Percentiles rank a stretch among this genome's conserved stretches.
These are phyloP conservation scores for Catharus ustulatus DNA, from an alignment of 2,797 vertebrate genomes.

Conservation along the genomic window DNA sequence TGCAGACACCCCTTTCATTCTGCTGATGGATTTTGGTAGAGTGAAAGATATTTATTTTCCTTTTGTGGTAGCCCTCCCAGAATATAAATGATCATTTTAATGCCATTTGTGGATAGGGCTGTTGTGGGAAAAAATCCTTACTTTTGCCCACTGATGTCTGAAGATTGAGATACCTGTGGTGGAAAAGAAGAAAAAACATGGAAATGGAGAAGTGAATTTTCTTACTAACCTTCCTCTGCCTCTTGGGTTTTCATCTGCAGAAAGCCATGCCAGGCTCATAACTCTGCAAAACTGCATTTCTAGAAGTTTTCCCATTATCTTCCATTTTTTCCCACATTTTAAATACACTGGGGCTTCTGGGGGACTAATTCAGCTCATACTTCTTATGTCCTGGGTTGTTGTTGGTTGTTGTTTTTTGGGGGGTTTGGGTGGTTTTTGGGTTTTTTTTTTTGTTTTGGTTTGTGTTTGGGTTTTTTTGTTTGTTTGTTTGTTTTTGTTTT, in stretches of 20 bases:
- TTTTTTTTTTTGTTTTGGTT: too few relatives aligned
- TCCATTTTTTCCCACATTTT: not conserved
- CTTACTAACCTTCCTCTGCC: not conserved
- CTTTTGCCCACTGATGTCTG: not conserved
- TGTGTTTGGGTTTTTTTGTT: too few relatives aligned
- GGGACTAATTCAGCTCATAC: not conserved
- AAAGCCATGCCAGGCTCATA: not conserved
- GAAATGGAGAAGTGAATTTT: not conserved
- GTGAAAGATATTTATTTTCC: not conserved
- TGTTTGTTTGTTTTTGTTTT: too few relatives aligned
- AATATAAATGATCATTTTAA: not conserved
- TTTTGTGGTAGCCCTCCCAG: not conserved
- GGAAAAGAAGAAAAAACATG: not conserved
- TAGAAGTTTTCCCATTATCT: not conserved
- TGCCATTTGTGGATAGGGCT: not conserved
- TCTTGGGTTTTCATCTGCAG: not conserved
- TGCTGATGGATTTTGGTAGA: not conserved
- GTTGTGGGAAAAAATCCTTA: not conserved
- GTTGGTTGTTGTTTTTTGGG: too few relatives aligned
- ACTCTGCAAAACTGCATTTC: not conserved
- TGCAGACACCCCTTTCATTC: not conserved
- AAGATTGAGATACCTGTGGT: not conserved
- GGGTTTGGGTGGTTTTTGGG: too few relatives aligned
- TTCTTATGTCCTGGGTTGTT: not conserved
- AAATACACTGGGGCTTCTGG: not conserved